Evolutionary conservation across 2,888 invertebrate genomes (phyloP).

Genomic region (Conomelus anceps): DNA sequence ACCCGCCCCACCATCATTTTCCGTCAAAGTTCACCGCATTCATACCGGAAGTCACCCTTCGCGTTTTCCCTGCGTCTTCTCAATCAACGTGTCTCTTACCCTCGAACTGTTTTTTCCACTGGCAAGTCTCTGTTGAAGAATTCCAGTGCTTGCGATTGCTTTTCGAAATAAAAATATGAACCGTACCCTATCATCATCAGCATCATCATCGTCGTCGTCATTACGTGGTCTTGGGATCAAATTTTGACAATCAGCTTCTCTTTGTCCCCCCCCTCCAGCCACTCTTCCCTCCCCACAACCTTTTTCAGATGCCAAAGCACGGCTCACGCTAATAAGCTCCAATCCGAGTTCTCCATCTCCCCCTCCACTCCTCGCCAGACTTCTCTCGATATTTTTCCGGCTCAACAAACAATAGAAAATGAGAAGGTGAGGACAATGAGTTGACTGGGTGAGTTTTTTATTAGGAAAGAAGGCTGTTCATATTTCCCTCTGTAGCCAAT

Average conservation of each 20-base stretch:
- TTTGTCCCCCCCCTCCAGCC: neutral
- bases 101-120: neutral
- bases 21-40: neutral
- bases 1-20: neutral
- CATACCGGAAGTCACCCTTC: neutral
- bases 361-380: no score
- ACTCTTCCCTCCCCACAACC: neutral
- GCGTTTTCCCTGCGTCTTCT: neutral
- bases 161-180: neutral
- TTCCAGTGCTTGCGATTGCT: neutral
- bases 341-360: neutral
- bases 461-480: neutral
- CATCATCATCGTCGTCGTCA: neutral
- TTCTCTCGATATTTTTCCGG: neutral
- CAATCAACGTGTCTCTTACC: neutral
- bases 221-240: neutral
- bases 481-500: neutral
- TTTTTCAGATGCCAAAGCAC: neutral
- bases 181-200: neutral
- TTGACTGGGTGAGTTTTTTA: neutral
- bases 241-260: neutral
- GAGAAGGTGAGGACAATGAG: neutral
- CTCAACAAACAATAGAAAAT: neutral
- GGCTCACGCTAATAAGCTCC: neutral
- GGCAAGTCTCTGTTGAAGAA: neutral